Evolutionary conservation across 2,888 invertebrate genomes (phyloP), one percentile per base, ranked within the genome.

Genomic region (Dione juno): DNA sequence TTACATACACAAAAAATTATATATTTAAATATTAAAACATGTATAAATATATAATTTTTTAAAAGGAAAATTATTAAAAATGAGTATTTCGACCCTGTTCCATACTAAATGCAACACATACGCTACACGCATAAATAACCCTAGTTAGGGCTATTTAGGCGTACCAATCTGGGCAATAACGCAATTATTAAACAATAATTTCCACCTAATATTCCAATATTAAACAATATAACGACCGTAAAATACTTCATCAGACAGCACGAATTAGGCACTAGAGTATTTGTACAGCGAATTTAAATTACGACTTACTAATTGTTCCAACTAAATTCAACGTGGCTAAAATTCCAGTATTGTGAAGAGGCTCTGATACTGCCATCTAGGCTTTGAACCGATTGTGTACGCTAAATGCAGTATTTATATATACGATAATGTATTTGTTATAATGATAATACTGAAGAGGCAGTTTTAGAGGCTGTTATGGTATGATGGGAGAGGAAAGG

Each of bases 231-330:
- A 63, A 54, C 45, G 54, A 28, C 48, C 65, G 64, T 75, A 72
- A 73, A 74, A 66, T 54, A 74, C 65, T 72, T 74, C 66, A 75
- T 74, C 72, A 53, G 66, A 70, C 69, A 66, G 58, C 71, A 72
- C 72, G 71, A 75, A 75, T 74, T 74, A 75, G 69, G 37, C 70
- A 59, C 48, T 16, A 53, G 66, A 61, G 67, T 70, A 68, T 73
- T 59, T 67, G 54, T 67, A 67, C 67, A 72, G 75, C 73, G 71
- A 76, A 76, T 76, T 74, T 75, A 76, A 76, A 76, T 76, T 76
- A 76, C 67, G 72, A 69, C 74, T 63, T 45, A 66, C 76, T 76
- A 77, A 77, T 78, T 76, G 76, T 68, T 52, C 72, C 68, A 72
- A 75, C 73, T 76, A 73, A 75, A 76, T 72, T 70, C 69, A 76